phyloP scores from a whole-genome alignment of 2,113 vertebrate genomes.

The Chiloscyllium plagiosum region DNA sequence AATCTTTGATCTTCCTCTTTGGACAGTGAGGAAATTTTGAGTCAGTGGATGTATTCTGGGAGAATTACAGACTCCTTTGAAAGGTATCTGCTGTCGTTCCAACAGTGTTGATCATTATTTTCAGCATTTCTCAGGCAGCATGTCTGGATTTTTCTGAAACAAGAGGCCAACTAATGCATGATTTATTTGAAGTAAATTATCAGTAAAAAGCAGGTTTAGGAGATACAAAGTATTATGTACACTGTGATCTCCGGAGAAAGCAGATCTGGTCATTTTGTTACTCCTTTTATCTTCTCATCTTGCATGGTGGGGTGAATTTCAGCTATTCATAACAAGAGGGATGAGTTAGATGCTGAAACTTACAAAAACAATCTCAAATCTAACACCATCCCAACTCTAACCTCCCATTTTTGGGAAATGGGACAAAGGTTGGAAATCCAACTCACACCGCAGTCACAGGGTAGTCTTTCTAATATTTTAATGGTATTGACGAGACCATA shows the following conservation, averaged over 20 bases:
- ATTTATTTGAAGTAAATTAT: slow-evolving; percentile 4
- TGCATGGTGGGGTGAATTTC: neutral
- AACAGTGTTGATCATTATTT: neutral
- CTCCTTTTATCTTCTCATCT: neutral
- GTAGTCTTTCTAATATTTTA: neutral
- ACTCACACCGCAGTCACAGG: too few relatives aligned
- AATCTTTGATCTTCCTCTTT: slow-evolving; percentile 17
- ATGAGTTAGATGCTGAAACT: neutral
- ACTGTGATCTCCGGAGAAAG: neutral
- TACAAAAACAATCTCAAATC: neutral
- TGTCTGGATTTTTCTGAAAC: neutral
- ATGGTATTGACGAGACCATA: neutral
- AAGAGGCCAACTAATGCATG: neutral
- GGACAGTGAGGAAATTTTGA: neutral
- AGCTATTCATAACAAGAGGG: neutral
- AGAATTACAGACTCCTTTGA: neutral
- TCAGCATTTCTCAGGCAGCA: neutral
- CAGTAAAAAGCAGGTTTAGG: neutral
- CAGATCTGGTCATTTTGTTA: neutral
- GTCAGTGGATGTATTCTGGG: neutral
- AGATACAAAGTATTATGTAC: neutral
- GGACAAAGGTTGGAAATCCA: too few relatives aligned
- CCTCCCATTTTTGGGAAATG: too few relatives aligned
- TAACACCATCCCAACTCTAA: too few relatives aligned
- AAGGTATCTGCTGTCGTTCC: neutral